Conservation (phyloP, 2,797 vertebrate species). For the Fistularia tabacaria region DNA sequence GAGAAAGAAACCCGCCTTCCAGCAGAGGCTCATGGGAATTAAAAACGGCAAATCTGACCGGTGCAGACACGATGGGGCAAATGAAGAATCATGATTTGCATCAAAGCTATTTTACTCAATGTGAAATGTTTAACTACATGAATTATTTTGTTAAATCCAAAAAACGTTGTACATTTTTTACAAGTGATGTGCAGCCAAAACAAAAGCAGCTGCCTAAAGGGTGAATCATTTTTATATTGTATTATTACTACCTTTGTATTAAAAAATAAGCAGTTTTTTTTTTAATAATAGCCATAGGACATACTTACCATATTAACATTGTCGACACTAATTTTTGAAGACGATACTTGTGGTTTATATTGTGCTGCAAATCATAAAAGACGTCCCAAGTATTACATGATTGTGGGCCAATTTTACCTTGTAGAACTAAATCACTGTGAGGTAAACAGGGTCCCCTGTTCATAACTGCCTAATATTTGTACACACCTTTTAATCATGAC, state of each 20-base stretch:
- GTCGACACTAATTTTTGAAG: slow-evolving; percentile 20
- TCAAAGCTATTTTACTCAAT: slow-evolving; percentile 19
- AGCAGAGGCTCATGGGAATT: slow-evolving; percentile 18
- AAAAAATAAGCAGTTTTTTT: slow-evolving; percentile 15
- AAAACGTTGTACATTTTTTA: slow-evolving; percentile 48
- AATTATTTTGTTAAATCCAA: slow-evolving; percentile 28
- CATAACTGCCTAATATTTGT: slow-evolving; percentile 23
- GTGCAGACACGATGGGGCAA: slow-evolving; percentile 12
- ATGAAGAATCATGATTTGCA: slow-evolving; percentile 26
- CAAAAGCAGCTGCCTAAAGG: slow-evolving; percentile 5
- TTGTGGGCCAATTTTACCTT: slow-evolving; percentile 7
- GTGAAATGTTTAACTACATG: slow-evolving; percentile 40
- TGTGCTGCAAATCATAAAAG: slow-evolving; percentile 15
- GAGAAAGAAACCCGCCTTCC: background rate
- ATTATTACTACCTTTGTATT: slow-evolving; percentile 31
- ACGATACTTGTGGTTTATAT: slow-evolving; percentile 7
- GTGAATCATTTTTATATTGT: slow-evolving; percentile 27
- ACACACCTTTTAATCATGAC: slow-evolving; percentile 21
- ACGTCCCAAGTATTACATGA: background rate
- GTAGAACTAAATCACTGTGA: slow-evolving; percentile 9
- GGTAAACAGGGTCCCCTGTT: slow-evolving; percentile 2
- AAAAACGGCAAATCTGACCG: slow-evolving; percentile 10
- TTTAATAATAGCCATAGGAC: slow-evolving; percentile 19
- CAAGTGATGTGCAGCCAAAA: slow-evolving; percentile 41
- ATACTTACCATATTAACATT: slow-evolving; percentile 22